Percentiles rank a stretch among this genome's conserved stretches.
These are phyloP conservation scores for Montipora capricornis DNA, from an alignment of 64 coral and sea anemone genomes.

Conservation along the genomic window DNA sequence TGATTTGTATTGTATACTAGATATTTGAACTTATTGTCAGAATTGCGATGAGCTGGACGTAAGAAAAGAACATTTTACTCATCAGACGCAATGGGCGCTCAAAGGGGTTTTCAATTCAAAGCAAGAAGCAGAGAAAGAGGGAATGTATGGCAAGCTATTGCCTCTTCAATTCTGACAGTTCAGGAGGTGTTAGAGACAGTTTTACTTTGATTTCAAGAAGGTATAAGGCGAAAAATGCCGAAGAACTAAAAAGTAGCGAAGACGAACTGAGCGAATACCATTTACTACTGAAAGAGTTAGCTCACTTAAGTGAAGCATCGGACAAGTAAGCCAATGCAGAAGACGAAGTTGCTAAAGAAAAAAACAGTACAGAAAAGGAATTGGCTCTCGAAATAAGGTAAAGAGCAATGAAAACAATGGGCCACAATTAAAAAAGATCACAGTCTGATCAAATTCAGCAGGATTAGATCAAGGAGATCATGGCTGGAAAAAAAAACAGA, in stretches of 20 bases:
- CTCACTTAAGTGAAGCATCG: constrained; percentile 34
- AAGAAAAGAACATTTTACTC: too few relatives aligned
- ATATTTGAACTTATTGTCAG: too few relatives aligned
- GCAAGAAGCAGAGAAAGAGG: too few relatives aligned
- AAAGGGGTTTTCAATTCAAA: too few relatives aligned
- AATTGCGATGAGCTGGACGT: too few relatives aligned
- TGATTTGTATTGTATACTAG: too few relatives aligned
- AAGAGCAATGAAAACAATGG: not conserved
- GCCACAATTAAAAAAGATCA: not conserved
- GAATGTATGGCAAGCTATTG: not conserved
- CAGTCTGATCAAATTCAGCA: not conserved
- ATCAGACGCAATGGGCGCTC: too few relatives aligned
- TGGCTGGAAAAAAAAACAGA: not conserved
- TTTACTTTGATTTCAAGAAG: not conserved
- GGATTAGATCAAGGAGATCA: constrained; percentile 1
- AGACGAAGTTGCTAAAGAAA: constrained; percentile 29
- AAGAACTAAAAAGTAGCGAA: constrained; percentile 52
- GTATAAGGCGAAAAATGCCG: constrained; percentile 39
- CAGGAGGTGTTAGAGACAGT: not conserved
- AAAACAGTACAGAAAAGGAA: constrained; percentile 19
- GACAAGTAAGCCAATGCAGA: constrained; percentile 55
- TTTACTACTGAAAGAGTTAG: constrained; percentile 39
- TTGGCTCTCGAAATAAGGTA: not conserved
- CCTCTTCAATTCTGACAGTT: not conserved
- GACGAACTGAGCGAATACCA: constrained; percentile 50